These are phyloP conservation scores for Cenopis cana DNA, from an alignment of 2,888 invertebrate genomes.

Conservation along the genomic window DNA sequence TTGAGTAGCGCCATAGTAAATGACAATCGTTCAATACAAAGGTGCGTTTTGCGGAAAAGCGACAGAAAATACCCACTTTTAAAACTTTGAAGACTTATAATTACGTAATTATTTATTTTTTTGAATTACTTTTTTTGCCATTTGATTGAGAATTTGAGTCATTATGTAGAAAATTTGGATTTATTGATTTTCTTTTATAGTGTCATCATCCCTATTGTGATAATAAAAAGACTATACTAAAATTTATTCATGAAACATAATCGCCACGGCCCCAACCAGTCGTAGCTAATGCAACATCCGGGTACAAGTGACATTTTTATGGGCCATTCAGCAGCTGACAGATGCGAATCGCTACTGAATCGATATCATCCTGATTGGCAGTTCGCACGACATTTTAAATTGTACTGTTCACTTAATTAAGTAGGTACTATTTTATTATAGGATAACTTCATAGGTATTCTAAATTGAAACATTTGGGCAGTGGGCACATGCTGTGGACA, in stretches of 20 bases:
- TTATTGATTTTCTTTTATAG: no score
- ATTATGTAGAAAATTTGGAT: no score
- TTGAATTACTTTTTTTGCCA: no score
- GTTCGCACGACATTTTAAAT: background rate
- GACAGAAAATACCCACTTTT: no score
- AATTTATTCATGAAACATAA: constrained; percentile 40
- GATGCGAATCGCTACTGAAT: constrained; percentile 18
- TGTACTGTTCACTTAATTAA: background rate
- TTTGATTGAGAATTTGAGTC: no score
- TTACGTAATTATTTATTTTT: no score
- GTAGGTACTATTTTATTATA: background rate
- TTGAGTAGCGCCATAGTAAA: no score
- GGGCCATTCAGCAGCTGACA: constrained; percentile 49
- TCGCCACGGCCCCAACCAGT: constrained; percentile 42
- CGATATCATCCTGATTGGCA: constrained; percentile 25
- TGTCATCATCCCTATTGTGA: background rate
- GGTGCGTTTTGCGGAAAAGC: no score
- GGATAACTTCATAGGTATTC: no score
- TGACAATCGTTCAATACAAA: no score
- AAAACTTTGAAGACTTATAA: no score
- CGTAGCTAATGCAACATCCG: constrained; percentile 59
- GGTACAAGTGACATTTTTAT: constrained; percentile 76
- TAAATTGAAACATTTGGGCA: no score
- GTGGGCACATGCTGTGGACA: background rate
- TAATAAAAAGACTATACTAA: constrained; percentile 27